Evolutionary conservation across 1,140 invertebrate species (phyloP).

Genomic region (Batillaria attramentaria): DNA sequence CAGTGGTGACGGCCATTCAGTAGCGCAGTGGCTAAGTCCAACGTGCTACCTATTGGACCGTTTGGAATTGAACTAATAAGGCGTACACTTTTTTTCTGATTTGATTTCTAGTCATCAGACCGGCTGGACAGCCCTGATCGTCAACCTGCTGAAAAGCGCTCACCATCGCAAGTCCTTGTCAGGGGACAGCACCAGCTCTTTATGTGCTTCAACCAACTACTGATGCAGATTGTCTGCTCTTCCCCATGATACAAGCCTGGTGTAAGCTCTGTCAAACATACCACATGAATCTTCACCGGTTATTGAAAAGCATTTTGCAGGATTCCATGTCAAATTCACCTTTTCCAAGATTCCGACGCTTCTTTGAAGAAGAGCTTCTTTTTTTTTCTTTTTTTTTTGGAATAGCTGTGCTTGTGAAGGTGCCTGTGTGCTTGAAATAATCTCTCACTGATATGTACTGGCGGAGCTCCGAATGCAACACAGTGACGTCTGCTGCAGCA

Average conservation of each 20-base stretch:
- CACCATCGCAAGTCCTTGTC: conserved; percentile 29
- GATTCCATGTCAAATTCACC: neutral
- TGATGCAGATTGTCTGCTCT: neutral
- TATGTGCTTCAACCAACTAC: conserved; percentile 12
- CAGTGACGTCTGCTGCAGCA: neutral
- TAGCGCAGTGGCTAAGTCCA: neutral
- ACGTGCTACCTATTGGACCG: conserved; percentile 27
- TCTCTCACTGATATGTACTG: neutral
- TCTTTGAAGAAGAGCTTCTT: neutral
- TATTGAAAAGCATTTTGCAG: neutral
- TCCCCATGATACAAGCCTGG: neutral
- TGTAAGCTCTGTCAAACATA: neutral
- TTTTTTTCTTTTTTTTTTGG: neutral
- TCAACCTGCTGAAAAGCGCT: conserved; percentile 58
- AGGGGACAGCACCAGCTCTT: conserved; percentile 31
- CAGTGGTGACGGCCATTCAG: neutral
- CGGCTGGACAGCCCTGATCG: conserved; percentile 70
- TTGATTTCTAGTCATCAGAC: conserved; percentile 69
- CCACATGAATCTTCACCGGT: neutral
- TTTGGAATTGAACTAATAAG: neutral
- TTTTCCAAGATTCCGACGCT: neutral
- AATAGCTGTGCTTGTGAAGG: neutral
- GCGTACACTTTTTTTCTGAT: neutral
- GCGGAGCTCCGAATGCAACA: neutral
- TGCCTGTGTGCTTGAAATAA: neutral